A percentile compares a stretch with the other conserved stretches of the same genome.
phyloP scores from a whole-genome alignment of 30 jellyfish, hydroid and myxozoan genomes.

The Morbakka virulenta region DNA sequence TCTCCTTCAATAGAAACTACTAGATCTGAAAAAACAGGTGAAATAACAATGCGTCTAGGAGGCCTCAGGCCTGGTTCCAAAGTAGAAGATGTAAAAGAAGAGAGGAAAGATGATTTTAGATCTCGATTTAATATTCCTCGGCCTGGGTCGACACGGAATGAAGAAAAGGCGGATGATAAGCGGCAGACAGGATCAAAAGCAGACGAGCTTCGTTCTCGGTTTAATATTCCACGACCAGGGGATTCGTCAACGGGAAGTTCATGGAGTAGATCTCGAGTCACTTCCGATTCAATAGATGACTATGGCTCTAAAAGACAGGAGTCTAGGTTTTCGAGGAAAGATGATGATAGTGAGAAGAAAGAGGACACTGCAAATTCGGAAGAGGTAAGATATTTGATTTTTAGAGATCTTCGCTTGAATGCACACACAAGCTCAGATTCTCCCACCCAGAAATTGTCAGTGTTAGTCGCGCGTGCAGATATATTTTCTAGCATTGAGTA shows the following conservation, averaged over 20 bases:
- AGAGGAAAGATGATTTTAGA: conserved; percentile 35
- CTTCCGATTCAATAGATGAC: too few relatives aligned
- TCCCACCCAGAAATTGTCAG: too few relatives aligned
- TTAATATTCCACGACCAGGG: conserved; percentile 62
- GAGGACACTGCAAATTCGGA: conserved; percentile 11
- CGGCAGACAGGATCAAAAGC: conserved; percentile 50
- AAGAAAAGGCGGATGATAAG: conserved; percentile 32
- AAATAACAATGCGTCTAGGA: conserved; percentile 10
- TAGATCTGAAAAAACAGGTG: too few relatives aligned
- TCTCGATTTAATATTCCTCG: conserved; percentile 38
- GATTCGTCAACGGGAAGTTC: conserved; percentile 54
- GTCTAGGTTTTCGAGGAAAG: not conserved
- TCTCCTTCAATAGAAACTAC: not conserved
- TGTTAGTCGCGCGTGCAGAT: too few relatives aligned
- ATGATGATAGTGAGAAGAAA: conserved; percentile 21
- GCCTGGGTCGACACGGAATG: conserved; percentile 31
- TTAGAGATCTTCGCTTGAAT: too few relatives aligned
- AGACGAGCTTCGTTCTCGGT: conserved; percentile 53
- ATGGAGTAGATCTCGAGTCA: conserved; percentile 27
- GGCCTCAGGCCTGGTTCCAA: conserved; percentile 43
- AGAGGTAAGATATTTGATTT: conserved; percentile 29
- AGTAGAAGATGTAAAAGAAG: too few relatives aligned
- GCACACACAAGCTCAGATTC: too few relatives aligned
- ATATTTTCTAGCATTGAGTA: too few relatives aligned
- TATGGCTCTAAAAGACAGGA: conserved; percentile 45